A percentile compares a stretch with the other conserved stretches of the same genome.
Conservation (phyloP, 2,113 vertebrate species). For the Benitochromis conjunctus region DNA sequence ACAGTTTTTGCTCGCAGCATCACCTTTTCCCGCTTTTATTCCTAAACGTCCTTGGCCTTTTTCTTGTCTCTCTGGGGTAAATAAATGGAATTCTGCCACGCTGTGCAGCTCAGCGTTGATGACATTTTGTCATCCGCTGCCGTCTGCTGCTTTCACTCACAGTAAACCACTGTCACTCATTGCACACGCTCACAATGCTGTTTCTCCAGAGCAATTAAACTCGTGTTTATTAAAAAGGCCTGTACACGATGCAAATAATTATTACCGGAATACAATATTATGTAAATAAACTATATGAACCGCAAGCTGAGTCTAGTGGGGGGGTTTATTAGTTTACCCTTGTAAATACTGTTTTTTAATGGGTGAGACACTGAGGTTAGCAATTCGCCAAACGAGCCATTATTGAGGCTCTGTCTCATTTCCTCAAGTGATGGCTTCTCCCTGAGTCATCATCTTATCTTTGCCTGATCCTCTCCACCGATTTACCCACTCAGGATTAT, state of each 20-base stretch:
- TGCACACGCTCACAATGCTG: not conserved
- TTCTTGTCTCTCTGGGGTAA: constrained; percentile 11
- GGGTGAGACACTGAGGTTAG: not conserved
- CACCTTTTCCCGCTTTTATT: constrained; percentile 39
- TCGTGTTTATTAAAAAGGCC: not conserved
- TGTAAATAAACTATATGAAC: not conserved
- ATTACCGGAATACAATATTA: not conserved
- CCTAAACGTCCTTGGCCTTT: constrained; percentile 33
- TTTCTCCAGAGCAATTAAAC: constrained; percentile 20
- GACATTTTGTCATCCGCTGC: constrained; percentile 39
- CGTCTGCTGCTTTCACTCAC: constrained; percentile 13
- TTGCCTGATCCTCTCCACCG: constrained; percentile 4
- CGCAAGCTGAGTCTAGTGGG: not conserved
- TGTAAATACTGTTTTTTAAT: constrained; percentile 20
- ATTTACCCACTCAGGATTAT: constrained; percentile 56
- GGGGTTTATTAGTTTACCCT: constrained; percentile 1
- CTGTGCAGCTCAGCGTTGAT: not conserved
- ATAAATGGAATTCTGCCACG: constrained; percentile 27
- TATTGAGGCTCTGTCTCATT: constrained; percentile 23
- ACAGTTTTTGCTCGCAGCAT: constrained; percentile 23
- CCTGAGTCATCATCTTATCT: constrained; percentile 46
- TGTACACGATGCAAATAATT: not conserved
- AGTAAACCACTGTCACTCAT: constrained; percentile 18
- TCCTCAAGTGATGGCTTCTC: constrained; percentile 32
- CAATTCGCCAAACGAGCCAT: constrained; percentile 13